Evolutionary conservation across 2,113 vertebrate genomes (phyloP).

Genomic region (Sciurus niger): DNA sequence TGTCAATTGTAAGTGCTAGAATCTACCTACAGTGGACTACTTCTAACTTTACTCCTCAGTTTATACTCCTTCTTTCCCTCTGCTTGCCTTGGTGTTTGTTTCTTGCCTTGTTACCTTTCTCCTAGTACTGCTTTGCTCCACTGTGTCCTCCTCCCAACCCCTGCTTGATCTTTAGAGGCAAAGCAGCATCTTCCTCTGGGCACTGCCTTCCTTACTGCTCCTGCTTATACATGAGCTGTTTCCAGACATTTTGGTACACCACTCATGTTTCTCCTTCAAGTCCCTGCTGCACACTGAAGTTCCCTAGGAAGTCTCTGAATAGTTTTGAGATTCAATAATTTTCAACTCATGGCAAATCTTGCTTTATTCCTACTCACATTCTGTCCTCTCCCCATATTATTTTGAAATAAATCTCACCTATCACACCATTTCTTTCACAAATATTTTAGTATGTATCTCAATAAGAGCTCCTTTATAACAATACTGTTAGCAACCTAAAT

Average conservation of each 20-base stretch:
- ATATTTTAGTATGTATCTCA: background rate
- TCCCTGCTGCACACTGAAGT: background rate
- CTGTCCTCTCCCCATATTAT: background rate
- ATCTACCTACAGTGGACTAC: background rate
- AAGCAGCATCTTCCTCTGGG: background rate
- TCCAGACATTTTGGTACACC: background rate
- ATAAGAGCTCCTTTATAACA: background rate
- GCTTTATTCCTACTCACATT: background rate
- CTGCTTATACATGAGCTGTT: background rate
- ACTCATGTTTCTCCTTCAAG: background rate
- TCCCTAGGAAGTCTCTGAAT: background rate
- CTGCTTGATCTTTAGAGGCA: background rate
- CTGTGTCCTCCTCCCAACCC: background rate
- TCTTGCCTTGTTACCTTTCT: conserved; percentile 6
- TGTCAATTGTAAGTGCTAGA: background rate
- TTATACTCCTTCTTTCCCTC: background rate
- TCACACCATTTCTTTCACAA: background rate
- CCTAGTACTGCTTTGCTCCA: background rate
- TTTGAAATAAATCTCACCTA: conserved; percentile 32
- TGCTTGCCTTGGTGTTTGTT: background rate
- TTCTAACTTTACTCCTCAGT: background rate
- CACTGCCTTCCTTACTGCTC: background rate
- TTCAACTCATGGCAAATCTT: background rate
- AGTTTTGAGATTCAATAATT: background rate
- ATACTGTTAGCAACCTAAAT: background rate